Percentiles rank a stretch among this genome's conserved stretches.
phyloP scores from a whole-genome alignment of 2,113 vertebrate species.

The Thamnophis sirtalis region DNA sequence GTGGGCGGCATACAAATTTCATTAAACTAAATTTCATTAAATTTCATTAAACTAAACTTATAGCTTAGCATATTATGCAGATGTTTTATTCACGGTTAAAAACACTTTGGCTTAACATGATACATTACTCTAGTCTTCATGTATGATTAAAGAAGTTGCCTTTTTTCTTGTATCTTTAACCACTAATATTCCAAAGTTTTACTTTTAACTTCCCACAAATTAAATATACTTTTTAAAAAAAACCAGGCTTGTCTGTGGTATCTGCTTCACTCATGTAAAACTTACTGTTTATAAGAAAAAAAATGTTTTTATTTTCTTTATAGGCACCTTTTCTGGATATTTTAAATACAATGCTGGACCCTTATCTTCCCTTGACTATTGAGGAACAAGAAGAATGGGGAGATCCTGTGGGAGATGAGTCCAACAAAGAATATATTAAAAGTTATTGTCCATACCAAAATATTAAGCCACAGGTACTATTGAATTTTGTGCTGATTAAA shows the following conservation, averaged over 20 bases:
- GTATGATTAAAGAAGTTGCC: neutral
- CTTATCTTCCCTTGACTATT: conserved; percentile 81
- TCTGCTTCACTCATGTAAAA: neutral
- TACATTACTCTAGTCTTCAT: neutral
- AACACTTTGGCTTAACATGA: neutral
- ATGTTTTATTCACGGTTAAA: neutral
- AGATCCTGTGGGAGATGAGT: conserved; percentile 75
- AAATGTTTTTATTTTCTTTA: conserved; percentile 18
- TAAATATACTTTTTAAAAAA: neutral
- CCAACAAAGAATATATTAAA: conserved; percentile 76
- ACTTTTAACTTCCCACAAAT: neutral
- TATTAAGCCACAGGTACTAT: conserved; percentile 86
- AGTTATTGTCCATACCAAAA: conserved; percentile 92
- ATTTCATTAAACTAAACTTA: too few relatives aligned
- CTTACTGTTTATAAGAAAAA: neutral
- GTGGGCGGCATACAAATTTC: too few relatives aligned
- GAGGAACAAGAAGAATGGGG: conserved; percentile 97
- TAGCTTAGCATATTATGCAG: neutral
- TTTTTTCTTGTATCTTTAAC: neutral
- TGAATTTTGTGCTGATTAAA: neutral
- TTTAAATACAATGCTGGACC: conserved; percentile 86
- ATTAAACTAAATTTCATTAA: too few relatives aligned
- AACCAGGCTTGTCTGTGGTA: neutral
- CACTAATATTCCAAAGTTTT: neutral
- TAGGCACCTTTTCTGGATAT: conserved; percentile 95